phyloP scores from a whole-genome alignment of 1,140 invertebrate genomes.

The Dufourea novaeangliae region DNA sequence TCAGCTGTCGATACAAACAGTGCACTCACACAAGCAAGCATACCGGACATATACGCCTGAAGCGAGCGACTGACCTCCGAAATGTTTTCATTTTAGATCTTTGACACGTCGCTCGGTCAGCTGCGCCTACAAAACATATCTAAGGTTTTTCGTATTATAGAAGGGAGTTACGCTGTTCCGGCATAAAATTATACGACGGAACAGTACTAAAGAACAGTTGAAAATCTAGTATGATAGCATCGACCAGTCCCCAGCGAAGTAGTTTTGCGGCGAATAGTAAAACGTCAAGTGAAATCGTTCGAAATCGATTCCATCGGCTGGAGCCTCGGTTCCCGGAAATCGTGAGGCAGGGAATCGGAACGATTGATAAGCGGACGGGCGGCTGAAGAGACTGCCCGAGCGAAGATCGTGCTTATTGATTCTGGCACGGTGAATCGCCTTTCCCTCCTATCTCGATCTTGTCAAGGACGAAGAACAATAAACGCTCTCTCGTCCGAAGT shows the following conservation, averaged over 20 bases:
- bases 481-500: conserved; percentile 17
- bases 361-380: conserved; percentile 6
- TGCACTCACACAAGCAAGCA: too few relatives aligned
- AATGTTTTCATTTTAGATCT: too few relatives aligned
- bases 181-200: too few relatives aligned
- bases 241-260: not conserved
- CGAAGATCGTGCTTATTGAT: conserved; percentile 38
- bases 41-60: too few relatives aligned
- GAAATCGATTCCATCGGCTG: not conserved
- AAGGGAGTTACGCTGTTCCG: too few relatives aligned
- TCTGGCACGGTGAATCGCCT: conserved; percentile 9
- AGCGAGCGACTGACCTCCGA: too few relatives aligned
- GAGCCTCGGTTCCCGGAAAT: not conserved
- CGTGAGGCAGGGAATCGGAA: not conserved
- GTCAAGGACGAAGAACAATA: conserved; percentile 40
- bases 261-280: not conserved
- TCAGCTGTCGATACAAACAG: too few relatives aligned
- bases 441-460: conserved; percentile 29
- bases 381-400: not conserved
- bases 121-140: too few relatives aligned
- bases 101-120: too few relatives aligned
- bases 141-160: too few relatives aligned
- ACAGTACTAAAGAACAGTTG: too few relatives aligned
- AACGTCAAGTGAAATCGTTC: not conserved
- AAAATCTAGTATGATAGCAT: not conserved